phyloP scores from a whole-genome alignment of 2,888 invertebrate species.

The Rhorus exstirpatorius region DNA sequence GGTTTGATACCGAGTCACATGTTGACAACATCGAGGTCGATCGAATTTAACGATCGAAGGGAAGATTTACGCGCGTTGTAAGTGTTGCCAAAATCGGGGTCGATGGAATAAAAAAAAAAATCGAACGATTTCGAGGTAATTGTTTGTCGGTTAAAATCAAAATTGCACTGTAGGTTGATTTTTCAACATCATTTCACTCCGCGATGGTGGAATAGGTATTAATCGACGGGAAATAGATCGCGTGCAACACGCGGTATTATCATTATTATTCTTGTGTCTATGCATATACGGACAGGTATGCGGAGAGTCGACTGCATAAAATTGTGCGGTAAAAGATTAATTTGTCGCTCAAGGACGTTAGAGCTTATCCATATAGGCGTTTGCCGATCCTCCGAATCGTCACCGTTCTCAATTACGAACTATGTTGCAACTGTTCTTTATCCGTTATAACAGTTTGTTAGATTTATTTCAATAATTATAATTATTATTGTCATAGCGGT shows the following conservation, averaged over 20 bases:
- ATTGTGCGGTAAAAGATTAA: slow-evolving; percentile 53
- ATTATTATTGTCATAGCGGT: too few relatives aligned
- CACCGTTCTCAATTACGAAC: neutral
- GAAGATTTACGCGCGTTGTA: too few relatives aligned
- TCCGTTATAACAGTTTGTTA: too few relatives aligned
- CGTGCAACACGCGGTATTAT: slow-evolving; percentile 15
- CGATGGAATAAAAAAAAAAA: neutral
- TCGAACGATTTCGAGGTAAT: neutral
- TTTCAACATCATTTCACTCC: too few relatives aligned
- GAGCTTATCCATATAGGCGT: slow-evolving; percentile 18
- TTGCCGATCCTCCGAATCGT: slow-evolving; percentile 40
- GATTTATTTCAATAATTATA: too few relatives aligned
- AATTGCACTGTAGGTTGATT: too few relatives aligned
- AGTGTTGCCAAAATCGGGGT: slow-evolving; percentile 3
- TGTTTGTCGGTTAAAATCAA: too few relatives aligned
- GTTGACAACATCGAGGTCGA: slow-evolving; percentile 13
- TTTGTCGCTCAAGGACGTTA: slow-evolving; percentile 57
- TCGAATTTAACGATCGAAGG: slow-evolving; percentile 12
- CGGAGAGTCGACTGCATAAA: neutral
- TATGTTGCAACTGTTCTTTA: neutral
- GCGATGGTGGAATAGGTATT: too few relatives aligned
- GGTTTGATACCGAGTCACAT: neutral
- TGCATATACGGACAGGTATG: neutral
- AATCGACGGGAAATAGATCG: slow-evolving; percentile 41
- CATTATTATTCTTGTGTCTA: neutral